Base-by-base conservation (phyloP, 2,888 invertebrate genomes). In the Catocala nupta region DNA sequence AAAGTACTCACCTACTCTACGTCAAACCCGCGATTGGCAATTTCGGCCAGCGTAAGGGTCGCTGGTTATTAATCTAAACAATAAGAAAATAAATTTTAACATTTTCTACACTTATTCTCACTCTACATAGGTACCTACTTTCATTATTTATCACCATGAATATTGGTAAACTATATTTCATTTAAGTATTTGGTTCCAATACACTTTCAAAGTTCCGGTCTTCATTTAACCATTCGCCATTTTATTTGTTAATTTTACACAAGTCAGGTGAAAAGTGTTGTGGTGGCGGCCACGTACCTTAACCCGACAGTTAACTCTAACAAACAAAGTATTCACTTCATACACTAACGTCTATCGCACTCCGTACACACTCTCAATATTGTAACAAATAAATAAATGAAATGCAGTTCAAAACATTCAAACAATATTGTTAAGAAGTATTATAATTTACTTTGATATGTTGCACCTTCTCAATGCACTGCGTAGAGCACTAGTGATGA, bases 231-330 rank as follows among this genome's bases (percentile, higher is more conserved):
- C 12, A 13, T 2, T 6, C 16, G 43, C 45, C 47, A 56, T 57
- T 70, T 62, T 64, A 64, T 73, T 51, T 73, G 74, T 75, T 80
- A 72, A 65, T 78, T 74, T 81, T 82, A 81, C 81, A 82, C 65
- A 66, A 80, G 81, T 70, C 63, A 63, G 75, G 75, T 81, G 62
- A 85, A 86, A 84, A 82, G 85, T 81, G 84, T 90, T 86, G 89
- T 90, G 89, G 85, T 94, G 92, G 93, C 93, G 93, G 93, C 89
- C 92, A 91, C 91, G 84, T 84, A 87, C 84, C 81, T 77, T 69
- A 70, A 65, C 65, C 80, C 73, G 71, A 71, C 70, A 78, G 33
- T 80, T 91, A 90, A 86, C 81, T 83, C 81, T 87, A 81, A 75
- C 69, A 75, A 71, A 77, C 68, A 76, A 67, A 69, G 12, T 59